phyloP scores from a whole-genome alignment of 2,888 invertebrate genomes.

The Zygothrica quintamaculata region DNA sequence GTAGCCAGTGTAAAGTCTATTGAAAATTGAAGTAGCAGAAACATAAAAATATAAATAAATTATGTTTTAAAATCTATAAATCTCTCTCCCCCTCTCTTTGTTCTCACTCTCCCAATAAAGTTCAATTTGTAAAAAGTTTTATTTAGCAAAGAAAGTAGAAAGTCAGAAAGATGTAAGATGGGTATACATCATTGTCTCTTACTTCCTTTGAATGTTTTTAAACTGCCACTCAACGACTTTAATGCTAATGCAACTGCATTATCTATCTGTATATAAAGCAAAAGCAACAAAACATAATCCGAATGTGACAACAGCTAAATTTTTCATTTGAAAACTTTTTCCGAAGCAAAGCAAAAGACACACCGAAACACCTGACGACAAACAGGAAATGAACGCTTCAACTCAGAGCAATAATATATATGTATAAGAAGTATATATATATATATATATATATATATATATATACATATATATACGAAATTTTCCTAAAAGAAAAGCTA shows the following conservation, averaged over 20 bases:
- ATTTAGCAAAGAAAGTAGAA: no score
- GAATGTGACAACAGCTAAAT: slow-evolving; percentile 44
- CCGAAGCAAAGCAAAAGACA: slow-evolving; percentile 12
- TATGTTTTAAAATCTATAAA: no score
- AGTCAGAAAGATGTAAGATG: no score
- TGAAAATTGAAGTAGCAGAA: slow-evolving; percentile 12
- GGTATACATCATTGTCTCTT: neutral
- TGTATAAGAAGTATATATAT: slow-evolving; percentile 48
- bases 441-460: no score
- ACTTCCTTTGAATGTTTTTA: neutral
- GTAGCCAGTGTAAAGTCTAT: slow-evolving; percentile 26
- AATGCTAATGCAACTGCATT: slow-evolving; percentile 32
- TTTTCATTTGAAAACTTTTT: slow-evolving; percentile 69
- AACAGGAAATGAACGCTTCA: slow-evolving; percentile 42
- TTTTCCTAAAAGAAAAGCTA: slow-evolving; percentile 32
- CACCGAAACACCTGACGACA: slow-evolving; percentile 2
- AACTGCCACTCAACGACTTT: neutral
- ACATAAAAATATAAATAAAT: no score
- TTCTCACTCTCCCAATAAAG: no score
- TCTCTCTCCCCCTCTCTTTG: no score
- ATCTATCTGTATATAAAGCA: neutral
- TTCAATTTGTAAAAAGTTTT: no score
- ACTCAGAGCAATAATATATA: slow-evolving; percentile 40
- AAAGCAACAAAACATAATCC: slow-evolving; percentile 5
- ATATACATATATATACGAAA: slow-evolving; percentile 1